A percentile compares a stretch with the other conserved stretches of the same genome.
Evolutionary conservation across 2,113 vertebrate species (phyloP).

Genomic region (Haplochromis vanheusdeni): DNA sequence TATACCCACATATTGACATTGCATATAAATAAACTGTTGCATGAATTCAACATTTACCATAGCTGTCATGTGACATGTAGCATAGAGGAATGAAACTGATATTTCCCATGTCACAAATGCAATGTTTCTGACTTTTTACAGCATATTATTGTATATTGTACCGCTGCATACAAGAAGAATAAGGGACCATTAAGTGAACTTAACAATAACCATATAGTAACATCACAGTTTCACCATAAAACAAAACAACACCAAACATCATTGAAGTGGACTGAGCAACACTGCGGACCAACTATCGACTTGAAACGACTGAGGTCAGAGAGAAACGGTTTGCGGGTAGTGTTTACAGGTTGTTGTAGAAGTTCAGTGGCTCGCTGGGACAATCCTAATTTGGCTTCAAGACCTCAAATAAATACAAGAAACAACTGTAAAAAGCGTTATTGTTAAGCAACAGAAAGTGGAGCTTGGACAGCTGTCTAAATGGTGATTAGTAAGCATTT

Average conservation of each 20-base stretch:
- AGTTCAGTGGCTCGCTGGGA: conserved; percentile 10
- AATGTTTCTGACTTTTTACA: conserved; percentile 32
- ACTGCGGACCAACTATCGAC: conserved; percentile 16
- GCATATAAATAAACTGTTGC: conserved; percentile 27
- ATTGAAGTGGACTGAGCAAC: conserved; percentile 35
- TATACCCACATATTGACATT: conserved; percentile 17
- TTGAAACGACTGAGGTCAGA: not conserved
- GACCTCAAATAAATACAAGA: not conserved
- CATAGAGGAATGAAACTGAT: not conserved
- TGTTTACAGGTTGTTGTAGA: conserved; percentile 1
- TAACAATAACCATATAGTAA: conserved; percentile 37
- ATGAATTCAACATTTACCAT: conserved; percentile 19
- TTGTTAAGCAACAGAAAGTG: not conserved
- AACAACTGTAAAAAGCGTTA: not conserved
- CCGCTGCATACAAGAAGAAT: conserved; percentile 22
- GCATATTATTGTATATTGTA: conserved; percentile 22
- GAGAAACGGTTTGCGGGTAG: conserved; percentile 1
- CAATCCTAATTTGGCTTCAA: conserved; percentile 16
- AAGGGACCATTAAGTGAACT: conserved; percentile 36
- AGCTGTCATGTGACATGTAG: not conserved
- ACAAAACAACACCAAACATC: conserved; percentile 49
- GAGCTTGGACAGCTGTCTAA: not conserved
- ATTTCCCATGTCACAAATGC: conserved; percentile 15
- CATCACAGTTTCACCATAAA: conserved; percentile 51
- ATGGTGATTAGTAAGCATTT: conserved; percentile 1